These are phyloP conservation scores for Casuarius casuarius DNA, from an alignment of 2,113 vertebrate genomes.

Conservation along the genomic window DNA sequence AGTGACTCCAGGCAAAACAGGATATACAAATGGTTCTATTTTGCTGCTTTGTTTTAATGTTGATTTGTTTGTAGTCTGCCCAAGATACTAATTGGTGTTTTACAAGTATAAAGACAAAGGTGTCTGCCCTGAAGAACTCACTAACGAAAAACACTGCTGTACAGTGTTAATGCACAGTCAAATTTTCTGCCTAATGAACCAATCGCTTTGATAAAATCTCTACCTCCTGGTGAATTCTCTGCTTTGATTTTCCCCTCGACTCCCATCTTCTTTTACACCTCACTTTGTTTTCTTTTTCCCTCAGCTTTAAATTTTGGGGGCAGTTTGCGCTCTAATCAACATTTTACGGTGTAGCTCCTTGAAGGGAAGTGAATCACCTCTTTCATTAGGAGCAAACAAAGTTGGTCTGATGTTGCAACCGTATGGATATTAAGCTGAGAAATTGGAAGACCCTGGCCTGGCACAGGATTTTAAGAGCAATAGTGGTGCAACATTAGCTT, in stretches of 20 bases:
- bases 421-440: not conserved
- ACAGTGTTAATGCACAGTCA: constrained; percentile 1
- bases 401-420: constrained; percentile 15
- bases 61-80: constrained; percentile 57
- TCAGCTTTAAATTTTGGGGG: not conserved
- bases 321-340: not conserved
- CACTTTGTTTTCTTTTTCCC: not conserved
- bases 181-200: constrained; percentile 57
- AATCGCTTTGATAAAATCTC: constrained; percentile 52
- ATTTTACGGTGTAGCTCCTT: not conserved
- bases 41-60: constrained; percentile 11
- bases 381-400: not conserved
- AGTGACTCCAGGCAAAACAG: constrained; percentile 17
- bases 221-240: constrained; percentile 40
- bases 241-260: constrained; percentile 41
- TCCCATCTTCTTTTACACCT: constrained; percentile 30
- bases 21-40: constrained; percentile 32
- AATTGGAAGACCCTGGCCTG: constrained; percentile 32
- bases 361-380: constrained; percentile 41
- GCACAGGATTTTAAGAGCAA: constrained; percentile 4
- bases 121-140: constrained; percentile 47
- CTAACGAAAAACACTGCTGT: not conserved
- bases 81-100: constrained; percentile 45
- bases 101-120: constrained; percentile 50
- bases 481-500: not conserved